Evolutionary conservation across 2,113 vertebrate genomes (phyloP), one percentile per base, ranked within the genome.

Genomic region (Microtus oregoni): DNA sequence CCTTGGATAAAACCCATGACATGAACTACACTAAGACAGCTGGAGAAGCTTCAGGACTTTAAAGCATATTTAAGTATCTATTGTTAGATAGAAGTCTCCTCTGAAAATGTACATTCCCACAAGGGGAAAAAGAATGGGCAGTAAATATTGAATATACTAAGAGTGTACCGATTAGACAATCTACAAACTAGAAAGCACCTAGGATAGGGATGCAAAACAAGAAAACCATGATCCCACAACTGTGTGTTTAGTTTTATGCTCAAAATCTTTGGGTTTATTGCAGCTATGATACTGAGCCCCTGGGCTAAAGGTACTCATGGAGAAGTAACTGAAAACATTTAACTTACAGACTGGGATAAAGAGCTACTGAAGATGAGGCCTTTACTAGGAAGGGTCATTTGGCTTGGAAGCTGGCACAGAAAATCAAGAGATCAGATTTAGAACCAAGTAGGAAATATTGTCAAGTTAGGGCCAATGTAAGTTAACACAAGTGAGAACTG

Each of bases 131-230:
- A 78, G 77, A 72, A 79, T 6, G 1, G n/a, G 44, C 91, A 86
- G 67, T 26, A 76, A 41, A 94, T 32, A 82, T 0, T 11, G 85
- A 67, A n/a, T 3, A 7, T 38, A 83, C 38, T 67, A 87, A 65
- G 55, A 72, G 61, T 79, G 28, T 28, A 75, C 55, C 61, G 35
- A 19, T 67, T 1, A 17, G 50, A 94, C 3, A 76, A 52, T 44
- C 47, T 91, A 88, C 47, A 91, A 91, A 89, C 44, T 22, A 91
- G 28, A 96, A 86, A 86, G 82, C 7, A 70, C 50, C 67, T 81
- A 68, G 76, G 70, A 76, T 50, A 12, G 5, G 38, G 24, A 79
- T 17, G 7, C 70, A 90, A 87, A 92, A 86, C 55, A 28, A 92
- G 28, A 83, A 83, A 89, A 89, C 35, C 73, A 95, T 82, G 73